Percentiles rank a stretch among this genome's conserved stretches.
Evolutionary conservation across 1,140 invertebrate genomes (phyloP).

Genomic region (Nebria ingens): DNA sequence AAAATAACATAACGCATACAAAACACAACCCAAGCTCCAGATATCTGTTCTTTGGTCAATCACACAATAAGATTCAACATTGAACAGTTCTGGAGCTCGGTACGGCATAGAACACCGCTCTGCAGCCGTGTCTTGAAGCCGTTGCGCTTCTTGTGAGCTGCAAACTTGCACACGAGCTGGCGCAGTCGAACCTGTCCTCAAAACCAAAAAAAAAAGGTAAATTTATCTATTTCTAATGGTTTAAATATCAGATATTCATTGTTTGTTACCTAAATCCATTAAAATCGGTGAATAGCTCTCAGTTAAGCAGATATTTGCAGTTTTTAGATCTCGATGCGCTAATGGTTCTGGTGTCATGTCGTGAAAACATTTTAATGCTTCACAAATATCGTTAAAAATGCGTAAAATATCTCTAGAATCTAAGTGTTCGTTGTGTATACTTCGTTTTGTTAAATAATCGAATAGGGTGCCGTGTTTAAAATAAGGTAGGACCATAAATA

Average conservation of each 20-base stretch:
- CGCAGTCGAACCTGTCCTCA: constrained; percentile 71
- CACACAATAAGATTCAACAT: constrained; percentile 67
- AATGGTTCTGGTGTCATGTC: constrained; percentile 58
- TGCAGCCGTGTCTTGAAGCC: constrained; percentile 68
- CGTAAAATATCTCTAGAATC: constrained; percentile 52
- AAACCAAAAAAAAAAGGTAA: constrained; percentile 12
- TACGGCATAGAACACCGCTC: constrained; percentile 83
- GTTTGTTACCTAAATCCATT: constrained; percentile 64
- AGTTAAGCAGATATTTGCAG: constrained; percentile 68
- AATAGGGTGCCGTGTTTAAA: constrained; percentile 71
- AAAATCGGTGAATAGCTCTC: constrained; percentile 62
- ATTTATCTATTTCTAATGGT: not conserved
- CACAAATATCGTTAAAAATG: constrained; percentile 64
- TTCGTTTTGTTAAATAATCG: constrained; percentile 52
- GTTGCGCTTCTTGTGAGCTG: constrained; percentile 57
- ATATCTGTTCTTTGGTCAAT: constrained; percentile 81
- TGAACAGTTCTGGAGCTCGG: constrained; percentile 78
- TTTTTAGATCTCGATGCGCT: constrained; percentile 77
- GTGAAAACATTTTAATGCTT: constrained; percentile 66
- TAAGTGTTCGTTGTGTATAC: constrained; percentile 48
- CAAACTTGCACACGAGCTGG: constrained; percentile 65
- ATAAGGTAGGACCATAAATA: constrained; percentile 68
- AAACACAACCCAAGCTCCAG: constrained; percentile 78
- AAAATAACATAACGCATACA: constrained; percentile 78
- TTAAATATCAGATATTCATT: constrained; percentile 9